Evolutionary conservation across 1,140 invertebrate genomes (phyloP).

Genomic region (Venturia canescens): DNA sequence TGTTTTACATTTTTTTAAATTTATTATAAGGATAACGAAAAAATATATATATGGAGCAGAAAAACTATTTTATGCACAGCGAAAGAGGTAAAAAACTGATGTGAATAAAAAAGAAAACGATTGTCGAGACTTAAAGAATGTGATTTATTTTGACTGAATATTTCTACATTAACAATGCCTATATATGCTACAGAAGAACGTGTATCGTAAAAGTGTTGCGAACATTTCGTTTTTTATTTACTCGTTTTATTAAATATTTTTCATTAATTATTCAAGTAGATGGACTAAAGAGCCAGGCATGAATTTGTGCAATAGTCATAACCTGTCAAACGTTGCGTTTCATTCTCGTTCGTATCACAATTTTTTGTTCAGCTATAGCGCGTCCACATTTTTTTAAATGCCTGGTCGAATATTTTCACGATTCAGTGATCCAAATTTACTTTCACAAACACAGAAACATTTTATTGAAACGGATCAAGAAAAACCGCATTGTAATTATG

Average conservation of each 20-base stretch:
- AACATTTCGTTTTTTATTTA: background rate
- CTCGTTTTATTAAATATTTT: constrained; percentile 1
- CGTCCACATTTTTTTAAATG: background rate
- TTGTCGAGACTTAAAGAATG: background rate
- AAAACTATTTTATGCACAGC: too few relatives aligned
- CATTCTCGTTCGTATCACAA: background rate
- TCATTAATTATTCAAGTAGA: background rate
- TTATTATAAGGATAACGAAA: too few relatives aligned
- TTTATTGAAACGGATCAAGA: background rate
- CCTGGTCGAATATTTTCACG: background rate
- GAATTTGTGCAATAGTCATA: constrained; percentile 24
- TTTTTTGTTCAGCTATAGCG: background rate
- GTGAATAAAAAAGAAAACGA: too few relatives aligned
- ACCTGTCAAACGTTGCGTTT: constrained; percentile 1
- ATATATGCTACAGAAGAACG: too few relatives aligned
- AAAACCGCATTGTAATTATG: background rate
- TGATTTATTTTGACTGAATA: background rate
- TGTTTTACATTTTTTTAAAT: too few relatives aligned
- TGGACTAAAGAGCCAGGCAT: constrained; percentile 25
- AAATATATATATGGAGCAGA: too few relatives aligned
- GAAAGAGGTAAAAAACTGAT: too few relatives aligned
- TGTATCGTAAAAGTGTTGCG: too few relatives aligned
- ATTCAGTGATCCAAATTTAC: background rate
- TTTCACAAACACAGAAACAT: background rate
- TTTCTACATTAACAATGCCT: too few relatives aligned